These are phyloP conservation scores for Tinea semifulvella DNA, from an alignment of 2,888 invertebrate species.

Conservation along the genomic window DNA sequence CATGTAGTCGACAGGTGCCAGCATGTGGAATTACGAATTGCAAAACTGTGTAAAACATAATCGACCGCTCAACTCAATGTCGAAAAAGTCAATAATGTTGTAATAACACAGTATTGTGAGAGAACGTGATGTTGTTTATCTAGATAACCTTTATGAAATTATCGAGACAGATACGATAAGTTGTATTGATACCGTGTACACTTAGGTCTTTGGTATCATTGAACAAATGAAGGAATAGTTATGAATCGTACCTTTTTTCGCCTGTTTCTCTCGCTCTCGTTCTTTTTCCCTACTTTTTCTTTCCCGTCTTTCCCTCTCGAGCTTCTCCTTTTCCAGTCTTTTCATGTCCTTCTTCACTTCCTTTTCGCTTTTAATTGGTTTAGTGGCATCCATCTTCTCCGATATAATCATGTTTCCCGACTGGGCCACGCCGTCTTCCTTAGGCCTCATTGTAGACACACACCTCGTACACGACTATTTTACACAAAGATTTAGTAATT, in stretches of 20 bases:
- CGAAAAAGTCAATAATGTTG: neutral
- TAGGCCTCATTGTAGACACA: constrained; percentile 48
- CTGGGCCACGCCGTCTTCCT: constrained; percentile 52
- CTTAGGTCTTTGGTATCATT: neutral
- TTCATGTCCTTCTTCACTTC: constrained; percentile 64
- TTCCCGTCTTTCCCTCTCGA: constrained; percentile 56
- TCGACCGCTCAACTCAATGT: neutral
- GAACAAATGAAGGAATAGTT: neutral
- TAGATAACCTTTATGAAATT: constrained; percentile 6
- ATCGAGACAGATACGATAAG: constrained; percentile 4
- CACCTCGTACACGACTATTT: constrained; percentile 25
- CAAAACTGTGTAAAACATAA: neutral
- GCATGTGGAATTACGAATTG: neutral
- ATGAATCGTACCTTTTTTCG: constrained; percentile 45
- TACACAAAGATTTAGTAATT: constrained; percentile 36
- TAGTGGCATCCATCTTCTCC: constrained; percentile 63
- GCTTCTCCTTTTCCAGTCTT: constrained; percentile 57
- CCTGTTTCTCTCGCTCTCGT: constrained; percentile 53
- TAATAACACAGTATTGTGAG: neutral
- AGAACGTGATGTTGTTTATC: constrained; percentile 7
- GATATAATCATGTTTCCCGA: constrained; percentile 65
- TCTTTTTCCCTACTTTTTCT: constrained; percentile 63
- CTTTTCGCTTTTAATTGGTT: constrained; percentile 55
- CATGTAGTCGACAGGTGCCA: constrained; percentile 4
- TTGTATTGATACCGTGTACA: neutral